Evolutionary conservation across 1,140 invertebrate species (phyloP), one percentile per base, ranked within the genome.

Genomic region (Trichonephila clavipes): DNA sequence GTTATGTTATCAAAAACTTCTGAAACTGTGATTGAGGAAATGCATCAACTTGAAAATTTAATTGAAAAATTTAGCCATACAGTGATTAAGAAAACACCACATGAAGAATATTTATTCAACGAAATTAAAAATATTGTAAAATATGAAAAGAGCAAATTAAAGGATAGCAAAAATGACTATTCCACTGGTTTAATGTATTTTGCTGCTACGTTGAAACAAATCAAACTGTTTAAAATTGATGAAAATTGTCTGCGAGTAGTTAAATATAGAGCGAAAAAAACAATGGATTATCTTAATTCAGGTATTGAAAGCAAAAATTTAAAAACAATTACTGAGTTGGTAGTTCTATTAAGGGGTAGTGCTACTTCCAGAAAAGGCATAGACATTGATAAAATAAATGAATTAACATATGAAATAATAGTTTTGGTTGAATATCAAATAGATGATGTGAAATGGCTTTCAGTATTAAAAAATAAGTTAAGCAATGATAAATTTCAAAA

Each of bases 361-460:
- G 21, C 24, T 83, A 44, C 14, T 8, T 10, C 21, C 8, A 85
- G 51, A 83, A n/a, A 18, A 16, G 18, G 64, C n/a, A n/a, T 28
- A 24, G 44, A 92, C 5, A 51, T 51, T 85, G 10, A 28, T 18
- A 58, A 92, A 82, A 24, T 85, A 85, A 5, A 28, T 24, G 24
- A 4, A 64, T 18, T 86, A 3, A 61, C 61, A 19, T n/a, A 58
- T n/a, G 58, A 86, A 24, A 28, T 92, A 4, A 21, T 66, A 24
- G 7, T 51, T 58, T 16, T 61, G 6, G 18, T 59, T 44, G 18
- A 85, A 24, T 92, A 61, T 59, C 61, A 69, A 2, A 40, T 66
- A 92, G 62, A 34, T 85, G 51, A 92, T 62, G n/a, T 69, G 16
- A 83, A 92, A 59, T 85, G 90, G 90, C 19, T 92, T 19, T 18